Percentiles rank a stretch among this genome's conserved stretches.
phyloP scores from a whole-genome alignment of 2,797 vertebrate species.

The Bradypodion ventrale region DNA sequence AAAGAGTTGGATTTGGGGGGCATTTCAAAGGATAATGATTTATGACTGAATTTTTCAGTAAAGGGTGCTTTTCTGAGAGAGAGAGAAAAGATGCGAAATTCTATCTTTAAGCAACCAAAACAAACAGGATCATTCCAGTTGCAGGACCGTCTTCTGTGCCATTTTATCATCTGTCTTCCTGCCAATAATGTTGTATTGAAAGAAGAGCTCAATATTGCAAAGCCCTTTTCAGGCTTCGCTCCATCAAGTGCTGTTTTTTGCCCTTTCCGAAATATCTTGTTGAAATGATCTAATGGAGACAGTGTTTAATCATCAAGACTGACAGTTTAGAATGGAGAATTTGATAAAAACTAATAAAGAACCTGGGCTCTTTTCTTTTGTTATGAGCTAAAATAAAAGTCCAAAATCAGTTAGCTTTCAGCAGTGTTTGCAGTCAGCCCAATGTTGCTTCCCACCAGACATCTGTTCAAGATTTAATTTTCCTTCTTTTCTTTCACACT shows the following conservation, averaged over 20 bases:
- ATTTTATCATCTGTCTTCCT: conserved; percentile 14
- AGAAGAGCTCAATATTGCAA: conserved; percentile 8
- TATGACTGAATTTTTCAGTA: not conserved
- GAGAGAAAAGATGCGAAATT: not conserved
- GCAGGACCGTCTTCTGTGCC: not conserved
- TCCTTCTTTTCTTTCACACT: conserved; percentile 39
- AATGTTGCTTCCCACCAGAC: conserved; percentile 61
- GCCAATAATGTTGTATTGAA: conserved; percentile 34
- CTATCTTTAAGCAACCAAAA: conserved; percentile 5
- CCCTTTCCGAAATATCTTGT: conserved; percentile 25
- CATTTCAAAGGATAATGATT: not conserved
- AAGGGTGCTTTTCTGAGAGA: not conserved
- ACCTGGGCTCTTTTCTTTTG: conserved; percentile 38
- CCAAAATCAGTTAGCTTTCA: conserved; percentile 52
- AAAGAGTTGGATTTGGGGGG: not conserved
- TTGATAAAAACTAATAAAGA: conserved; percentile 44
- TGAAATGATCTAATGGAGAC: conserved; percentile 12
- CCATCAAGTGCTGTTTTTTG: conserved; percentile 12
- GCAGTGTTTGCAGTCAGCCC: conserved; percentile 58
- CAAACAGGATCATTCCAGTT: not conserved
- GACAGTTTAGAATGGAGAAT: conserved; percentile 40
- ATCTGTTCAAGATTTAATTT: conserved; percentile 63
- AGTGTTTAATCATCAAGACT: conserved; percentile 27
- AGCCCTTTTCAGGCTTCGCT: conserved; percentile 10
- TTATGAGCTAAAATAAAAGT: conserved; percentile 51